These are phyloP conservation scores for Alca torda DNA, from an alignment of 2,797 vertebrate genomes.

Conservation along the genomic window DNA sequence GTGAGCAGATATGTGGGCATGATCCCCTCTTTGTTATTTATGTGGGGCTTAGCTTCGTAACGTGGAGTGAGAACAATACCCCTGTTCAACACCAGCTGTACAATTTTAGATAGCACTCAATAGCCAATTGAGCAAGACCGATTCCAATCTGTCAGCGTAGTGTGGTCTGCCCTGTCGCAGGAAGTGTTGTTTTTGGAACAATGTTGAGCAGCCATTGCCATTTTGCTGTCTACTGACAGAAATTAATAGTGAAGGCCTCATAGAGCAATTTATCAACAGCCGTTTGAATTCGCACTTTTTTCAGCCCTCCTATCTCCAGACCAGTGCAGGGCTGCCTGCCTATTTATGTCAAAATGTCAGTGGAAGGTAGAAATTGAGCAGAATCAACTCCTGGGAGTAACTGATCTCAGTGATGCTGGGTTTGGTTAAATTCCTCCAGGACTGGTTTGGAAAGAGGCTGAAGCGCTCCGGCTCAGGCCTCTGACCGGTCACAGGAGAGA, in stretches of 20 bases:
- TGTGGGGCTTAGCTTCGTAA: conserved; percentile 38
- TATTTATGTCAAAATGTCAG: conserved; percentile 73
- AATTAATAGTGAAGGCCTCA: conserved; percentile 83
- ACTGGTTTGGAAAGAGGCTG: conserved; percentile 70
- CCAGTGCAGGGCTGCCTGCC: conserved; percentile 53
- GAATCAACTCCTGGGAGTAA: conserved; percentile 60
- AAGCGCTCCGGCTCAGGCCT: conserved; percentile 52
- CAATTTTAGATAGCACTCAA: conserved; percentile 82
- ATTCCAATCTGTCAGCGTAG: conserved; percentile 84
- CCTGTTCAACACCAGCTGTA: conserved; percentile 82
- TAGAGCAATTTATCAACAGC: conserved; percentile 80
- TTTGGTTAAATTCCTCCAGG: conserved; percentile 68
- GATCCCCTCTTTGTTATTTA: conserved; percentile 34
- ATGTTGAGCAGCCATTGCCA: conserved; percentile 77
- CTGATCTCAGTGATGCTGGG: conserved; percentile 66
- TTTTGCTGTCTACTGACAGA: conserved; percentile 86
- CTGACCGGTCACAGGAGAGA: conserved; percentile 46
- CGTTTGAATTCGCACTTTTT: conserved; percentile 76
- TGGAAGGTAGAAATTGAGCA: conserved; percentile 71
- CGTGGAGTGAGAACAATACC: conserved; percentile 73
- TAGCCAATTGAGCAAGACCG: conserved; percentile 82
- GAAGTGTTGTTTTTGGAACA: conserved; percentile 91
- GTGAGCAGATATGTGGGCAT: background rate
- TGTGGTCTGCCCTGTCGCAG: conserved; percentile 80
- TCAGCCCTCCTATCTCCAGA: conserved; percentile 65